Base-by-base conservation (phyloP, 2,113 vertebrate genomes). In the Lycaon pictus region DNA sequence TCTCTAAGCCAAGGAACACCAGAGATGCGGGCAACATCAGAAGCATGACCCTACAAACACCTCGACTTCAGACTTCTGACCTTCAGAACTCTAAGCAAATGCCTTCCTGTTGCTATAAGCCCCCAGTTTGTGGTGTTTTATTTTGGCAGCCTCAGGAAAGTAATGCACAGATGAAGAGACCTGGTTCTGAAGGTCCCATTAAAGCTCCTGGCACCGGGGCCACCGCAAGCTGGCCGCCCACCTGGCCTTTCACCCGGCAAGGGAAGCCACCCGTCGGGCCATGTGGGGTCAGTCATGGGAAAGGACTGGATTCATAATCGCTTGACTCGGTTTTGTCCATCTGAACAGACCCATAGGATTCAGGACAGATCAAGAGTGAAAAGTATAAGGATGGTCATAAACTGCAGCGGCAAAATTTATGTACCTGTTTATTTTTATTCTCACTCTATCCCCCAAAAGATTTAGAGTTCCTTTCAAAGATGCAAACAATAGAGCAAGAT, bases 361-460 rank as follows among this genome's bases (percentile, higher is more conserved):
- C 29, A 12, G 88, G 65, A 84, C 43, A 95, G 16, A 89, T 62
- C 79, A 88, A 87, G 16, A 83, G 32, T 51, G 80, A 79, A 81
- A 95, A 79, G 16, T 32, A 1, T 56, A 69, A 88, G 51, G 48
- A 88, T 35, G 13, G 11, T 88, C 65, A 53, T 86, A 80, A 94
- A 85, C 10, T 60, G 55, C 65, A 89, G 80, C 37, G 29, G 48
- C 32, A 35, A 62, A 72, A 80, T 92, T 83, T 94, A 96, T 74
- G 48, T 35, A 83, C 60, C 80, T 83, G 83, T 92, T 98, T 80
- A 65, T 95, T 93, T 97, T 88, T 91, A 90, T 93, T 91, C 16
- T 81, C 55, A 89, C n/a, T 94, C 67, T 74, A 93, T 43, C 58
- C 63, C 67, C 11, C 27, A 90, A 92, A 43, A 58, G 82, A 96